Percentiles rank a stretch among this genome's conserved stretches.
These are phyloP conservation scores for Heliopora coerulea DNA, from an alignment of 92 coral and sea anemone genomes.

Conservation along the genomic window DNA sequence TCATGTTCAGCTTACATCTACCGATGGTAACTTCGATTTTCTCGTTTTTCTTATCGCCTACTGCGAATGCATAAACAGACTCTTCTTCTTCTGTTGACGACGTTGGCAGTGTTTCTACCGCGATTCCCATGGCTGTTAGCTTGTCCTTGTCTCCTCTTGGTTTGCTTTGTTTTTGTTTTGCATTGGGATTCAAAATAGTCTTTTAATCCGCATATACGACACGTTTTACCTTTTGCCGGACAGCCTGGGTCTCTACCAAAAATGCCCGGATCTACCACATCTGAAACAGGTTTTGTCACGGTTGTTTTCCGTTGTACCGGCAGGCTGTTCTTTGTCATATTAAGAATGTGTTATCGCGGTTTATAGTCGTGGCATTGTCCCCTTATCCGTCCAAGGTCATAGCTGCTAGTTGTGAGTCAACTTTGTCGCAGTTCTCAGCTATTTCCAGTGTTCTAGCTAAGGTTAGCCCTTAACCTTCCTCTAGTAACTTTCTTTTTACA, in stretches of 20 bases:
- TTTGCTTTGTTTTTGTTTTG: slow-evolving; percentile 2
- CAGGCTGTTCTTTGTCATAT: not conserved
- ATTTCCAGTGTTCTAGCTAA: slow-evolving; percentile 11
- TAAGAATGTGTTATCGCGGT: slow-evolving; percentile 6
- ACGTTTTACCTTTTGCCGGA: not conserved
- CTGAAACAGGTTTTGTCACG: too few species aligned
- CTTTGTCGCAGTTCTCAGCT: slow-evolving; percentile 25
- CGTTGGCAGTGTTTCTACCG: not conserved
- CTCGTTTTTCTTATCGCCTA: not conserved
- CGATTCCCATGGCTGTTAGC: not conserved
- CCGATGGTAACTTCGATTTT: slow-evolving; percentile 31
- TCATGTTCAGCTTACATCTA: too few species aligned
- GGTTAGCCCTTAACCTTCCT: too few species aligned
- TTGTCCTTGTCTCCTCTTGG: not conserved
- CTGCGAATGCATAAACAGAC: not conserved
- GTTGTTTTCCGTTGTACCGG: slow-evolving; percentile 16
- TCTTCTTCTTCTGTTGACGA: not conserved
- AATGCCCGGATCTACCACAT: slow-evolving; percentile 32
- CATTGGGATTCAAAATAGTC: slow-evolving; percentile 26
- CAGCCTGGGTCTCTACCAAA: slow-evolving; percentile 13
- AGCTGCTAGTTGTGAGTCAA: slow-evolving; percentile 21
- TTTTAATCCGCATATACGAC: slow-evolving; percentile 11
- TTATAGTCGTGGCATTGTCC: not conserved
- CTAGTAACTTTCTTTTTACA: slow-evolving; percentile 4
- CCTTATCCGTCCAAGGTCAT: not conserved